These are phyloP conservation scores for Triplophysa yarkandensis DNA, from an alignment of 2,797 vertebrate species.

Conservation along the genomic window DNA sequence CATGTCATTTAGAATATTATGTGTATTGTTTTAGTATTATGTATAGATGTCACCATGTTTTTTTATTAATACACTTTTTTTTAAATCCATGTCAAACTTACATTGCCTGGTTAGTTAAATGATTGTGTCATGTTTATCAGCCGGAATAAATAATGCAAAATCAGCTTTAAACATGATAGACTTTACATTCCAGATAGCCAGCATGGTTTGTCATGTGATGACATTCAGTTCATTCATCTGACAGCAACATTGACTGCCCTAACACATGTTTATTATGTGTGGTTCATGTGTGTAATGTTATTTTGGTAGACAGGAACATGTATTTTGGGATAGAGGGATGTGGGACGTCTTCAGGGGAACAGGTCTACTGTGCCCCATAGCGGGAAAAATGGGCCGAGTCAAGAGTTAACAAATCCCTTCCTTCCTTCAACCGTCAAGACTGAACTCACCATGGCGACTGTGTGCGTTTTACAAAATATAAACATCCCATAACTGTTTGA, in stretches of 20 bases:
- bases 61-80: background rate
- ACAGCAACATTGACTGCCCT: background rate
- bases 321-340: background rate
- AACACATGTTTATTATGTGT: background rate
- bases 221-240: too few relatives aligned
- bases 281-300: background rate
- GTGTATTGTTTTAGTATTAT: background rate
- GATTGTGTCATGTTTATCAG: background rate
- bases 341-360: background rate
- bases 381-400: background rate
- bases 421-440: constrained; percentile 20
- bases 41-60: background rate
- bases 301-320: background rate
- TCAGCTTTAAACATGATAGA: background rate
- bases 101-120: background rate
- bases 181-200: background rate
- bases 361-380: background rate
- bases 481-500: constrained; percentile 48
- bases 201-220: background rate
- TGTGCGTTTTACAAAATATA: constrained; percentile 46
- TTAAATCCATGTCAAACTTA: background rate
- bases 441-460: constrained; percentile 60
- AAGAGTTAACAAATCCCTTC: background rate
- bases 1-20: background rate
- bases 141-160: background rate